Evolutionary conservation across 1,140 invertebrate species (phyloP), one percentile per base, ranked within the genome.

Genomic region (Druon quercuslanigerum): DNA sequence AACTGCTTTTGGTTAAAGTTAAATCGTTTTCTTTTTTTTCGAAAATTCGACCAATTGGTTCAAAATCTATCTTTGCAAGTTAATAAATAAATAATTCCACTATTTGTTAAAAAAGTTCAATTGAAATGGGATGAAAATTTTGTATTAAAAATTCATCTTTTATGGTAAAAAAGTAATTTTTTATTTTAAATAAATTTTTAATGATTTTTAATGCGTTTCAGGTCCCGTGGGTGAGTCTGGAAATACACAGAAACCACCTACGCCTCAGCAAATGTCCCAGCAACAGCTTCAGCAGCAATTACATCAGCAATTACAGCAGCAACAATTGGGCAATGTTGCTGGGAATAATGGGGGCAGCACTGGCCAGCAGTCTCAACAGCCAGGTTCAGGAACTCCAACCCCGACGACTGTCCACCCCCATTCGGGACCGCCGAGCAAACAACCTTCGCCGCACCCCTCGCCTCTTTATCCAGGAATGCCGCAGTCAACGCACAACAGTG

Each of bases 401-500:
- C 82, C 86, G 11, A 87, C 85, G 74, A 87, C 86, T 81, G 84
- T 79, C 81, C 90, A 87, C 81, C 80, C 88, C 19, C 87, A 89
- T 78, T 86, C 84, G 75, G 85, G 86, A 84, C 87, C 91, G 74
- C 89, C 90, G 73, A 92, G 90, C 86, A 91, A 92, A 83, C 92
- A 92, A 89, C 92, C 92, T 50, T 92, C 92, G 72, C 90, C 89
- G 19, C 91, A 91, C 83, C 88, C 89, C 72, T 91, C 90, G 75
- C 89, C 91, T 56, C 86, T 94, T 73, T 91, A 90, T 77, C 86
- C 90, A 16, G 88, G 89, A 71, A 86, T 91, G 75, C 87, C 87
- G 6, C 93, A 93, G 79, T 92, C 92, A 51, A 87, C 87, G 66
- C 86, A 86, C 79, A 79, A 83, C 75, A 91, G 90, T 79, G 86